phyloP scores from a whole-genome alignment of 37 sponge, comb jelly and placozoan genomes.

The Theonella swinhoei region DNA sequence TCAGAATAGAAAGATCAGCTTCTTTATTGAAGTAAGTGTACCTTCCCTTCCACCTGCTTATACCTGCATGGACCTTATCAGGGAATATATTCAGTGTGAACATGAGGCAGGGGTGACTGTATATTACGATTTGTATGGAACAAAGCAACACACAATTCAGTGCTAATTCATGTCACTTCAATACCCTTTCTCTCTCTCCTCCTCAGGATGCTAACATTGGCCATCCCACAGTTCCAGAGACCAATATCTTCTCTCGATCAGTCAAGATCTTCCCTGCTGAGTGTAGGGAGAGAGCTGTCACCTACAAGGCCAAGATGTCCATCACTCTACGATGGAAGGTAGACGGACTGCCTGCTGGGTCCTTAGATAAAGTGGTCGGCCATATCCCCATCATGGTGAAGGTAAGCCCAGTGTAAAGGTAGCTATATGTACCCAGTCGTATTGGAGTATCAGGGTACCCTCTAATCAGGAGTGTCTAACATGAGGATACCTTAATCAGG shows the following conservation, averaged over 20 bases:
- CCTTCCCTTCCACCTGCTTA: too few species aligned
- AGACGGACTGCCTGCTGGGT: slow-evolving; percentile 39
- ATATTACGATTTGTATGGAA: not conserved
- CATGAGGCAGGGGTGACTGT: not conserved
- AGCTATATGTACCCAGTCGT: too few species aligned
- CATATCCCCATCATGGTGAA: slow-evolving; percentile 95
- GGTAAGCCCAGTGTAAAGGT: too few species aligned
- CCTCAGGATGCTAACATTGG: slow-evolving; percentile 73
- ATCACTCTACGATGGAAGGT: slow-evolving; percentile 64
- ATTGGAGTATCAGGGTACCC: too few species aligned
- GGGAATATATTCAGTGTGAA: too few species aligned
- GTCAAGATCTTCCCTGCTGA: slow-evolving; percentile 74
- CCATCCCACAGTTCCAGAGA: slow-evolving; percentile 65
- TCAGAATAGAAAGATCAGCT: not conserved
- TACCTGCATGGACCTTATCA: too few species aligned
- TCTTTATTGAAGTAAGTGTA: slow-evolving; percentile 3
- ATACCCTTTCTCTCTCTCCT: not conserved
- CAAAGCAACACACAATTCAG: not conserved
- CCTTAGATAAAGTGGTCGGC: slow-evolving; percentile 34
- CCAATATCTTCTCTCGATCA: slow-evolving; percentile 55
- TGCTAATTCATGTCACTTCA: not conserved
- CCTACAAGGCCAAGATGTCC: slow-evolving; percentile 75
- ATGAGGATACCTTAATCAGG: too few species aligned
- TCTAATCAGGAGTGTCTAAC: too few species aligned
- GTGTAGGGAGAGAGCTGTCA: slow-evolving; percentile 55